These are phyloP conservation scores for Microtus richardsoni DNA, from an alignment of 2,113 vertebrate species.

Conservation along the genomic window DNA sequence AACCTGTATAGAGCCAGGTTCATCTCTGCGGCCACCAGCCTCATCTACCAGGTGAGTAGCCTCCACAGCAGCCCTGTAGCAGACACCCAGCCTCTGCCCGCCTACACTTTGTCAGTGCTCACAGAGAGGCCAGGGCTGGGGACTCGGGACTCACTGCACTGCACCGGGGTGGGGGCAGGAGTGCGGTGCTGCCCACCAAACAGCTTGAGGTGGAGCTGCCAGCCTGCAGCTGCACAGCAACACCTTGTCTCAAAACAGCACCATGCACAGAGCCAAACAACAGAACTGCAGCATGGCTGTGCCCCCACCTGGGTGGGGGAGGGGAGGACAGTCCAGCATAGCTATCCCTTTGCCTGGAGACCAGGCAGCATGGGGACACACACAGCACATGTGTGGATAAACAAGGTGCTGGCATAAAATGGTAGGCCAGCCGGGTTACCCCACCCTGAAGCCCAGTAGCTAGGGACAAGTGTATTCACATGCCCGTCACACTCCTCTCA, in stretches of 20 bases:
- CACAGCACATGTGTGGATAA: background rate
- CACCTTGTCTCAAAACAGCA: background rate
- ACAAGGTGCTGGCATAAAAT: background rate
- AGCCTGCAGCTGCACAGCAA: background rate
- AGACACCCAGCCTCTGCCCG: background rate
- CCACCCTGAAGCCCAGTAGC: background rate
- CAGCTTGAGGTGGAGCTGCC: background rate
- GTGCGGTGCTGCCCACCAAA: background rate
- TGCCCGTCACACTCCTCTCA: background rate
- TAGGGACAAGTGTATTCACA: background rate
- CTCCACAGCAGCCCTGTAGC: background rate
- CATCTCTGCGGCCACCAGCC: slow-evolving; percentile 89
- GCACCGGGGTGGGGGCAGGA: background rate
- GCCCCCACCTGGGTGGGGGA: background rate
- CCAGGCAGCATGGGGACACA: background rate
- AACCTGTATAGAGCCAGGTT: slow-evolving; percentile 93
- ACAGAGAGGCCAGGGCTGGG: background rate
- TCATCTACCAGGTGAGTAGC: slow-evolving; percentile 92
- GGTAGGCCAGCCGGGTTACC: background rate
- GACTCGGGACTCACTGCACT: background rate
- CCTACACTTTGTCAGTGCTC: background rate
- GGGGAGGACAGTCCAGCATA: background rate
- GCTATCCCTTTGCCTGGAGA: background rate
- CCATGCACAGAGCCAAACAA: background rate
- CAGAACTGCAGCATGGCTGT: background rate